Conservation (phyloP, 1,140 invertebrate species). For the Polypedilum vanderplanki region DNA sequence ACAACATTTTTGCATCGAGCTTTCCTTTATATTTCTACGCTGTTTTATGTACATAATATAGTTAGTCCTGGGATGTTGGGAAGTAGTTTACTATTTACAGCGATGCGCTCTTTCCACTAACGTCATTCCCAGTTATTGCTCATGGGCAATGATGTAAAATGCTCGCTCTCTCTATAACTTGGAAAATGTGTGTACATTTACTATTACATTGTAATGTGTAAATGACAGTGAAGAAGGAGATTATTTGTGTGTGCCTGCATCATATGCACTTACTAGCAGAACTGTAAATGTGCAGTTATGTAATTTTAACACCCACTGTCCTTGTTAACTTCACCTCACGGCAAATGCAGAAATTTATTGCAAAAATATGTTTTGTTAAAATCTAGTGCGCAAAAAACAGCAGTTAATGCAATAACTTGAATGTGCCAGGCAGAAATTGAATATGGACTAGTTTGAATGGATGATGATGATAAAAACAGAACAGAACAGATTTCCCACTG, state of each 20-base stretch:
- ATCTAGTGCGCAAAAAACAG: no score
- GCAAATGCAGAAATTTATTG: neutral
- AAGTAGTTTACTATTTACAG: neutral
- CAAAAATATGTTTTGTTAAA: no score
- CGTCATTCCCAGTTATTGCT: neutral
- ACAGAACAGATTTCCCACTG: no score
- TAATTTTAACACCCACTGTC: neutral
- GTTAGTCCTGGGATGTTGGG: neutral
- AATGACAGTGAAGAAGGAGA: neutral
- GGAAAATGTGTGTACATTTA: neutral
- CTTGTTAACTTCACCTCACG: slow-evolving; percentile 10
- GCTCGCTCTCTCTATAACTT: no score
- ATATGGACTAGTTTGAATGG: no score
- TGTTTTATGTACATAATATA: neutral
- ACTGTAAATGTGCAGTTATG: neutral
- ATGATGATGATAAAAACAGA: no score
- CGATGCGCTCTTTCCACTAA: neutral
- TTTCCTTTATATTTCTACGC: neutral
- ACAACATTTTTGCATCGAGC: neutral
- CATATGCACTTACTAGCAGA: neutral
- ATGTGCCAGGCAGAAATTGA: no score
- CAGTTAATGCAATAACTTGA: no score
- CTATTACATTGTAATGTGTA: neutral
- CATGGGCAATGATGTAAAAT: slow-evolving; percentile 9
- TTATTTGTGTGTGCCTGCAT: neutral